Percentiles rank a stretch among this genome's conserved stretches.
Conservation (phyloP, 2,113 vertebrate genomes). For the Psittacus erithacus region DNA sequence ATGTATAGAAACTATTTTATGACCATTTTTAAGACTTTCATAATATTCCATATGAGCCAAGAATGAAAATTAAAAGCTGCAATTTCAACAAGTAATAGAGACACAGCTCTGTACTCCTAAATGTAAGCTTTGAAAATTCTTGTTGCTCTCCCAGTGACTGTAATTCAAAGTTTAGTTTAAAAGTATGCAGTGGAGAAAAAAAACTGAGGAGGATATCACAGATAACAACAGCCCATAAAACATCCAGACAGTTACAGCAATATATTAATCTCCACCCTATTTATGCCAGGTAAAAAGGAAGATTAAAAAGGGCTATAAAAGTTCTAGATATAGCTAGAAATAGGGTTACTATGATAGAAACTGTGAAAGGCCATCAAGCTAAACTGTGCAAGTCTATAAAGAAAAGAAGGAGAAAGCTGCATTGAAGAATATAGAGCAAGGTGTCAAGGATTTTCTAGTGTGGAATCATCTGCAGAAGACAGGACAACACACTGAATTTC, state of each 20-base stretch:
- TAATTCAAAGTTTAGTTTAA: neutral
- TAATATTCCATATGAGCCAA: neutral
- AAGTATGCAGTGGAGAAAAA: accelerated
- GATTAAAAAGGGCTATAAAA: neutral
- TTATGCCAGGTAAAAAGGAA: neutral
- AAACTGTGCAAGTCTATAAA: neutral
- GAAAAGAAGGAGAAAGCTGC: neutral
- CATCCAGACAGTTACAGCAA: neutral
- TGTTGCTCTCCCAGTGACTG: neutral
- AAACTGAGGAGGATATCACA: neutral
- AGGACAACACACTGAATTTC: neutral
- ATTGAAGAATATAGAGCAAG: neutral
- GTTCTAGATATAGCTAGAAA: neutral
- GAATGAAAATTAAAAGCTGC: neutral
- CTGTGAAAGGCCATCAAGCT: neutral
- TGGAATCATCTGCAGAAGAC: neutral
- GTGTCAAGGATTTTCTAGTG: accelerated
- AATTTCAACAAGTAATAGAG: neutral
- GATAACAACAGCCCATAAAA: neutral
- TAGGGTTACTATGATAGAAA: neutral
- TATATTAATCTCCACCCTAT: neutral
- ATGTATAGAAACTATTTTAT: neutral
- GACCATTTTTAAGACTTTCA: neutral
- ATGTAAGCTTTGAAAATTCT: neutral
- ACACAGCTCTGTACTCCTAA: neutral